A percentile compares a stretch with the other conserved stretches of the same genome.
Conservation (phyloP, 1,140 invertebrate genomes). For the Drosophila sucinea region DNA sequence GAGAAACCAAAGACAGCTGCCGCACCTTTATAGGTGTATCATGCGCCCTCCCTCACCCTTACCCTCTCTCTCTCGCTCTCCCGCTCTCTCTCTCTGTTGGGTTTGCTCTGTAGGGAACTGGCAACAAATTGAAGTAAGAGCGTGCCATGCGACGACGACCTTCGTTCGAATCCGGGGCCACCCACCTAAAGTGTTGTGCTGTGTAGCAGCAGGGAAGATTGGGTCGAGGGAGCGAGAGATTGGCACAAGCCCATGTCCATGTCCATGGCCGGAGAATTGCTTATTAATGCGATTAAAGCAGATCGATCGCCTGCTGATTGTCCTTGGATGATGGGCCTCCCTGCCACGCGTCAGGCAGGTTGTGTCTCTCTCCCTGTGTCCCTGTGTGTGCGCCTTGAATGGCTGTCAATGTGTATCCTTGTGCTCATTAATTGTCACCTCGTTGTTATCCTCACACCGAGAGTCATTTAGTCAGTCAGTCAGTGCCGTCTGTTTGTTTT, state of each 20-base stretch:
- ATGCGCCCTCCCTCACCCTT: neutral
- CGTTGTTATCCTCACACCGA: slow-evolving; percentile 10
- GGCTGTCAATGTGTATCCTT: slow-evolving; percentile 47
- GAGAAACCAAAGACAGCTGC: slow-evolving; percentile 40
- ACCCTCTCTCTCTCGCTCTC: slow-evolving; percentile 14
- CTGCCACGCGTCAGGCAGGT: slow-evolving; percentile 43
- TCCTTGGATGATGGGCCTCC: slow-evolving; percentile 19
- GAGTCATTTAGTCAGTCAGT: neutral
- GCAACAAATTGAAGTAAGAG: slow-evolving; percentile 27
- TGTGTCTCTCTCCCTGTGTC: slow-evolving; percentile 26
- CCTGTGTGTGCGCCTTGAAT: slow-evolving; percentile 36
- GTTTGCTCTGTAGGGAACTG: slow-evolving; percentile 15
- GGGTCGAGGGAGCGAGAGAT: slow-evolving; percentile 27
- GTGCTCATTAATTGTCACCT: slow-evolving; percentile 72
- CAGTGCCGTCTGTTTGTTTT: slow-evolving; percentile 52
- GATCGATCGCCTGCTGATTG: slow-evolving; percentile 29
- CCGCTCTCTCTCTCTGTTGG: slow-evolving; percentile 10
- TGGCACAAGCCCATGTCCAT: slow-evolving; percentile 57
- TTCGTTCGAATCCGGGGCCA: slow-evolving; percentile 59
- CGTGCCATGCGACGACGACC: slow-evolving; percentile 34
- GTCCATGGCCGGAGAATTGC: slow-evolving; percentile 6
- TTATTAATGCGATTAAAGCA: slow-evolving; percentile 63
- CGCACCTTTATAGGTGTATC: slow-evolving; percentile 2
- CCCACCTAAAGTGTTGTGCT: slow-evolving; percentile 1
- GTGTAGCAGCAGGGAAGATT: neutral